A percentile compares a stretch with the other conserved stretches of the same genome.
Evolutionary conservation across 2,888 invertebrate genomes (phyloP).

Genomic region (Parnassius orleans): DNA sequence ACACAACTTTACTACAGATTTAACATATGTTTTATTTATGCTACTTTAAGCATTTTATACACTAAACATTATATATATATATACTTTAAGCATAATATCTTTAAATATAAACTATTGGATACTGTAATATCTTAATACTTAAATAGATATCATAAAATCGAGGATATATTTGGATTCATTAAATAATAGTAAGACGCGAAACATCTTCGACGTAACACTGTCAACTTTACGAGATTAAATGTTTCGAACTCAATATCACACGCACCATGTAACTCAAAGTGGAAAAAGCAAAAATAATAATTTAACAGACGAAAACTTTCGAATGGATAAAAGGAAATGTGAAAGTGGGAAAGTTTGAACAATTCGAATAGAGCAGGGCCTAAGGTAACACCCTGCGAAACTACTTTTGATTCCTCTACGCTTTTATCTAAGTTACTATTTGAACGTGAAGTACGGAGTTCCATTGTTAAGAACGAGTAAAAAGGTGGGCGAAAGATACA

Average conservation of each 20-base stretch:
- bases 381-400: constrained; percentile 61
- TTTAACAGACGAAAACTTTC: constrained; percentile 70
- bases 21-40: too few species aligned
- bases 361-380: constrained; percentile 63
- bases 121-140: too few species aligned
- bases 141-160: too few species aligned
- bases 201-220: constrained; percentile 27
- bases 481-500: constrained; percentile 45
- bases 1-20: too few species aligned
- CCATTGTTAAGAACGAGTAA: constrained; percentile 49
- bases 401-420: constrained; percentile 68
- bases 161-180: too few species aligned
- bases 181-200: too few species aligned
- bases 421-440: constrained; percentile 76
- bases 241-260: constrained; percentile 43
- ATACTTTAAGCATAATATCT: too few species aligned
- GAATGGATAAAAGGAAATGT: constrained; percentile 71
- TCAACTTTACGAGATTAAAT: constrained; percentile 33
- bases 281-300: constrained; percentile 67
- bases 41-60: too few species aligned
- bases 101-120: too few species aligned
- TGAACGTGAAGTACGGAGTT: constrained; percentile 58
- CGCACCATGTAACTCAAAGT: constrained; percentile 58
- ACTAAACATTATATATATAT: too few species aligned
- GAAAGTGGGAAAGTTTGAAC: constrained; percentile 74